A percentile compares a stretch with the other conserved stretches of the same genome.
These are phyloP conservation scores for Mythimna albipuncta DNA, from an alignment of 2,888 invertebrate genomes.

Conservation along the genomic window DNA sequence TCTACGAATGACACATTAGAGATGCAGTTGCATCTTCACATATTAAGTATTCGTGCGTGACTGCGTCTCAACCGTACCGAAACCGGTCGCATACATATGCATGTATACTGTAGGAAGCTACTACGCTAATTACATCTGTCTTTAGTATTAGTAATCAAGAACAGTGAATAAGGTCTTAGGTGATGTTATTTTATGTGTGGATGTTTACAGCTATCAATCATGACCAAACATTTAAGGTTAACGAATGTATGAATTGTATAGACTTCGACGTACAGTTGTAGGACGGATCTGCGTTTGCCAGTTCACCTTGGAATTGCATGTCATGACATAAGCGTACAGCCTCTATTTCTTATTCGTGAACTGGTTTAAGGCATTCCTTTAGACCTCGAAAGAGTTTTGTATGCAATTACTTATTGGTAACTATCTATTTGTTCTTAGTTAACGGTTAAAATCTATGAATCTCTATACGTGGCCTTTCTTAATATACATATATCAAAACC, in stretches of 20 bases:
- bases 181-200: neutral
- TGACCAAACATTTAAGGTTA: constrained; percentile 4
- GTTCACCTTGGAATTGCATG: constrained; percentile 72
- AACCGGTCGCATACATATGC: constrained; percentile 19
- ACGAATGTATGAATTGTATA: neutral
- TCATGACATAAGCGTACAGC: constrained; percentile 65
- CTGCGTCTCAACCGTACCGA: neutral
- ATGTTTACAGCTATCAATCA: constrained; percentile 41
- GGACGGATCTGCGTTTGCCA: constrained; percentile 48
- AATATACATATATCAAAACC: too few species aligned
- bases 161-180: neutral
- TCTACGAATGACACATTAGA: constrained; percentile 20
- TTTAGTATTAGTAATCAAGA: constrained; percentile 26
- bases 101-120: neutral
- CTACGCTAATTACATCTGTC: constrained; percentile 11
- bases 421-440: neutral
- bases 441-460: neutral
- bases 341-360: constrained; percentile 53
- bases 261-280: constrained; percentile 30
- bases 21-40: constrained; percentile 18
- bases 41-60: constrained; percentile 26
- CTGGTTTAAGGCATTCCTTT: constrained; percentile 36
- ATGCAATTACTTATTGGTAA: neutral
- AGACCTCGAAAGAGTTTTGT: neutral
- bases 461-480: neutral